Evolutionary conservation across 2,113 vertebrate genomes (phyloP).

Genomic region (Ariopsis seemanni): DNA sequence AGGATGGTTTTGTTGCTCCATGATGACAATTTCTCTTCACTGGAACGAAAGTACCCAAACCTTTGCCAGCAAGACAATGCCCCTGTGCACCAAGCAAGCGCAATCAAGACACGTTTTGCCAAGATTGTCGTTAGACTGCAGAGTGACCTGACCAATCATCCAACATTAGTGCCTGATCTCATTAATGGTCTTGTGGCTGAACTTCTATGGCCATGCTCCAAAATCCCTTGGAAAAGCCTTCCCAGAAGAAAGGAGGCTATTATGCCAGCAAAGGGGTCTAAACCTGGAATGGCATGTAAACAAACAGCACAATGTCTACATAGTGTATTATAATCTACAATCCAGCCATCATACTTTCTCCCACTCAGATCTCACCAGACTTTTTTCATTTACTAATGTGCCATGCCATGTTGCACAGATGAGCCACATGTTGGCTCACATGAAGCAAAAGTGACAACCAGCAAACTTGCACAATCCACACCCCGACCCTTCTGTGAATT

Average conservation of each 20-base stretch:
- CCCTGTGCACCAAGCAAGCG: too few species aligned
- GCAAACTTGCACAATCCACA: not conserved
- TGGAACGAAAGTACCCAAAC: not conserved
- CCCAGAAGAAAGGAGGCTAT: not conserved
- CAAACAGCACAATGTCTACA: not conserved
- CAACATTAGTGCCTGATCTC: not conserved
- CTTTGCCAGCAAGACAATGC: not conserved
- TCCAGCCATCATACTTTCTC: not conserved
- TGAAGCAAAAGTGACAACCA: not conserved
- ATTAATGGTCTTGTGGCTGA: not conserved
- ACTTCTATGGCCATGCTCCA: not conserved
- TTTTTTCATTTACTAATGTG: not conserved
- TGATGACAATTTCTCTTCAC: too few species aligned
- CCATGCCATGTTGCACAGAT: not conserved
- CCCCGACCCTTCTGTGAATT: too few species aligned
- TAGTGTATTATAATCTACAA: not conserved
- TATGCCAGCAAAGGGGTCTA: not conserved
- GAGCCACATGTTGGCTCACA: too few species aligned
- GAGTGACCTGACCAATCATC: too few species aligned
- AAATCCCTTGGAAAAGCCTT: not conserved
- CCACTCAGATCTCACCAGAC: not conserved
- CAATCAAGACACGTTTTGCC: too few species aligned
- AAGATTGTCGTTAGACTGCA: too few species aligned
- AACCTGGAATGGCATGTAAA: not conserved
- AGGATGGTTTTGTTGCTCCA: too few species aligned